A percentile compares a stretch with the other conserved stretches of the same genome.
phyloP scores from a whole-genome alignment of 1,140 invertebrate genomes.

The Drosophila sp. region DNA sequence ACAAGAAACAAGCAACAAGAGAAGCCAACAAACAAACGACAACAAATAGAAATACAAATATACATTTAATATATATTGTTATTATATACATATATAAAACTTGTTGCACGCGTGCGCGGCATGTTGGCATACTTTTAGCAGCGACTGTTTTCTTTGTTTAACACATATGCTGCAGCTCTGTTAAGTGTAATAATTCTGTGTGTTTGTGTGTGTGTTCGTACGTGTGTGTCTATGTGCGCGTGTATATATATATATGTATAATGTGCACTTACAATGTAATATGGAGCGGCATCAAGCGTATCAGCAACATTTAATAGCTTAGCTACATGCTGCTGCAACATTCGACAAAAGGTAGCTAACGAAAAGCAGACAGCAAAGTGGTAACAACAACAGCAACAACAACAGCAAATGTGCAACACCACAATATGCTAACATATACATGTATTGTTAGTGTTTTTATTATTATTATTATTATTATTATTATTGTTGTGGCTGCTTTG shows the following conservation, averaged over 20 bases:
- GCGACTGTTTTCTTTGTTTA: slow-evolving; percentile 67
- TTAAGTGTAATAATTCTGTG: too few relatives aligned
- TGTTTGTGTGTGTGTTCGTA: too few relatives aligned
- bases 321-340: slow-evolving; percentile 55
- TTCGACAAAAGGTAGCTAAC: slow-evolving; percentile 20
- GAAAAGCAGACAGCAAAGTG: slow-evolving; percentile 13
- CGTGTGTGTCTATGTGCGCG: slow-evolving; percentile 1
- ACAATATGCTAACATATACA: slow-evolving; percentile 13
- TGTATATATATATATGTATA: slow-evolving; percentile 15
- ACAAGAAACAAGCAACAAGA: slow-evolving; percentile 1
- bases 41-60: not conserved
- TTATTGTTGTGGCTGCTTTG: slow-evolving; percentile 34
- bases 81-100: slow-evolving; percentile 35
- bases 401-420: slow-evolving; percentile 34
- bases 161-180: slow-evolving; percentile 39
- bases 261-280: slow-evolving; percentile 47
- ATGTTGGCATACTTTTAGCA: slow-evolving; percentile 62
- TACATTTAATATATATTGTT: slow-evolving; percentile 6
- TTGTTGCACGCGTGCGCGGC: slow-evolving; percentile 68
- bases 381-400: slow-evolving; percentile 7
- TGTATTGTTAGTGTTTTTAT: too few relatives aligned
- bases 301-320: slow-evolving; percentile 43
- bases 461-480: slow-evolving; percentile 16
- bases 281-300: slow-evolving; percentile 29
- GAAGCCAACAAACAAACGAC: not conserved